Evolutionary conservation across 2,888 invertebrate genomes (phyloP).

Genomic region (Thumatha senex): DNA sequence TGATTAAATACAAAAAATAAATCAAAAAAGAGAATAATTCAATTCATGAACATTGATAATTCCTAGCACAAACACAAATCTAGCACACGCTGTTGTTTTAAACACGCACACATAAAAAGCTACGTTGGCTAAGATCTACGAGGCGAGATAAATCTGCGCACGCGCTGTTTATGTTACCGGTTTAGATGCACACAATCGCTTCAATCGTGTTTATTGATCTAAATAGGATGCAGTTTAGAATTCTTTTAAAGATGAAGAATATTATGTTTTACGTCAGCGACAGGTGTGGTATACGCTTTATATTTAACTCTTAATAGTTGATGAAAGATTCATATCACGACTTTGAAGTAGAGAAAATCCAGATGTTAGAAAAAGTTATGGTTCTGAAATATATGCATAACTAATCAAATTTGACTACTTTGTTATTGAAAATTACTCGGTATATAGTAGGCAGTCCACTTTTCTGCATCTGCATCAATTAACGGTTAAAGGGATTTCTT

Average conservation of each 20-base stretch:
- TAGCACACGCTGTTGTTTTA: constrained; percentile 26
- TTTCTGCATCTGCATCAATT: too few relatives aligned
- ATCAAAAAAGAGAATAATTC: too few relatives aligned
- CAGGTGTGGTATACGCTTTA: background rate
- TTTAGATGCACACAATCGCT: constrained; percentile 11
- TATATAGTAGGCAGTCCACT: too few relatives aligned
- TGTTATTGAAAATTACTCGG: too few relatives aligned
- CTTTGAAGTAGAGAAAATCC: background rate
- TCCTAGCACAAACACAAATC: background rate
- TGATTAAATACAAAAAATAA: too few relatives aligned
- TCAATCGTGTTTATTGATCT: constrained; percentile 14
- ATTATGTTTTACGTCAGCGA: background rate
- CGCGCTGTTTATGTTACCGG: constrained; percentile 27
- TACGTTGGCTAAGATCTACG: constrained; percentile 34
- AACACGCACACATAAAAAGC: constrained; percentile 16
- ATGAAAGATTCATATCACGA: too few relatives aligned
- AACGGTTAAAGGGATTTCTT: too few relatives aligned
- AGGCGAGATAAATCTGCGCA: constrained; percentile 40
- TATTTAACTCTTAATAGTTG: too few relatives aligned
- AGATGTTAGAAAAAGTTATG: background rate
- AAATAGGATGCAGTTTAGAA: constrained; percentile 1
- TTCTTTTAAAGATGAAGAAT: background rate
- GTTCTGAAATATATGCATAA: too few relatives aligned
- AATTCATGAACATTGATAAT: too few relatives aligned
- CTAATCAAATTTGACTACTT: too few relatives aligned